Evolutionary conservation across 92 coral and sea anemone genomes (phyloP), one percentile per base, ranked within the genome.

Genomic region (Micromussa lordhowensis): DNA sequence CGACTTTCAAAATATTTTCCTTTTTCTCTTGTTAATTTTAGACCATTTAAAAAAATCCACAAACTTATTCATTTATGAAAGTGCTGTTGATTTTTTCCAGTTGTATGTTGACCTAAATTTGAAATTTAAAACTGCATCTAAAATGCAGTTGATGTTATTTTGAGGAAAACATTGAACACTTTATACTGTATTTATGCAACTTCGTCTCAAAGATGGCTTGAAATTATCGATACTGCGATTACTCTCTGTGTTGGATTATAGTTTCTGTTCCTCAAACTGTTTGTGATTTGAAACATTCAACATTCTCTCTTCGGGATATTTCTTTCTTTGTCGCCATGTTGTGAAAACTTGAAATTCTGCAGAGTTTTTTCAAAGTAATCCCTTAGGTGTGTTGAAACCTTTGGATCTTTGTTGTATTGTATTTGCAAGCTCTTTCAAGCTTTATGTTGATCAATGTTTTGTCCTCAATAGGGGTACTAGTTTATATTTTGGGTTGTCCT

Each of bases 151-250:
- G 31, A 32, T 0, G 36, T 81, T 64, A 35, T 81, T 61, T 81
- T 21, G 28, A 36, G 6, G 38, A 64, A 1, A 18, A 28, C 19
- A 51, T n/a, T 13, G 49, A 49, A 26, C 30, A 32, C 22, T 61
- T 36, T 66, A 35, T 35, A 32, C 29, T 29, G 86, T 82, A 69
- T 82, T 69, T 82, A 68, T 82, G 68, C 22, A 36, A 40, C 55
- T 54, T 71, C 69, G 54, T 72, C 79, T 74, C 69, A 70, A 83
- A 72, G 79, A 83, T 83, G 78, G 19, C 28, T 83, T 73, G 78
- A 21, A 19, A 35, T 34, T 70, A 73, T 32, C 36, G 19, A 18
- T 61, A 61, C 26, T 61, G 68, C 1, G 68, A 22, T 36, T 64
- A 4, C 31, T 35, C 34, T 63, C 29, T 34, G 26, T 30, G 26